Percentiles rank a stretch among this genome's conserved stretches.
phyloP scores from a whole-genome alignment of 1,140 invertebrate genomes.

The Xylocopa sonorina region DNA sequence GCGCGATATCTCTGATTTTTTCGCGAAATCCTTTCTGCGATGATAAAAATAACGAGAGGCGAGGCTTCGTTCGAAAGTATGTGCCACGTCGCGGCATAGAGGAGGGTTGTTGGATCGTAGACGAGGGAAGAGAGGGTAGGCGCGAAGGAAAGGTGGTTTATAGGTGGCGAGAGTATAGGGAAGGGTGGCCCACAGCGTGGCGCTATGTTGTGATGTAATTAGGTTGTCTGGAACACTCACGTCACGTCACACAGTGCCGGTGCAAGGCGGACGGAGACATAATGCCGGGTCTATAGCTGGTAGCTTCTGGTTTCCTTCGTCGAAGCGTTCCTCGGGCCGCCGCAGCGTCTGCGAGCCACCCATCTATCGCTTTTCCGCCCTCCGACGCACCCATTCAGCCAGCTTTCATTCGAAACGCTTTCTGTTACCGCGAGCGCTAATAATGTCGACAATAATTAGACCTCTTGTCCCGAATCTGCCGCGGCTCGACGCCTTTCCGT shows the following conservation, averaged over 20 bases:
- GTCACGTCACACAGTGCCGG: conserved; percentile 77
- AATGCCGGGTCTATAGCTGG: conserved; percentile 74
- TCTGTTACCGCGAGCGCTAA: conserved; percentile 56
- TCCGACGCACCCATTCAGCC: conserved; percentile 61
- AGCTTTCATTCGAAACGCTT: conserved; percentile 56
- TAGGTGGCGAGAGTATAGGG: conserved; percentile 48
- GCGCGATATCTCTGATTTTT: no score
- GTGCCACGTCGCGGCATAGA: neutral
- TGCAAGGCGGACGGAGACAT: conserved; percentile 78
- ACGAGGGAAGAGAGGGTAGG: conserved; percentile 46
- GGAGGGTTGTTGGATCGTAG: conserved; percentile 38
- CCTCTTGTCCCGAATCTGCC: conserved; percentile 48
- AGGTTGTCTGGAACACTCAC: conserved; percentile 82
- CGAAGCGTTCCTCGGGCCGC: conserved; percentile 27
- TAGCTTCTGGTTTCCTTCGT: conserved; percentile 58
- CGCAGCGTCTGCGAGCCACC: conserved; percentile 48
- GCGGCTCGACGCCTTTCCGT: conserved; percentile 11
- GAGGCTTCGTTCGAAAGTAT: neutral
- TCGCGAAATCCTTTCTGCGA: no score
- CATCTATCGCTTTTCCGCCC: conserved; percentile 66
- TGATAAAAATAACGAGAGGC: no score
- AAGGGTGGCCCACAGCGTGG: conserved; percentile 62
- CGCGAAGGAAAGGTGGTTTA: conserved; percentile 54
- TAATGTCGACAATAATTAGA: conserved; percentile 70
- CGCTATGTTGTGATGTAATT: conserved; percentile 81